These are phyloP conservation scores for Yponomeuta malinellus DNA, from an alignment of 2,888 invertebrate species.

Conservation along the genomic window DNA sequence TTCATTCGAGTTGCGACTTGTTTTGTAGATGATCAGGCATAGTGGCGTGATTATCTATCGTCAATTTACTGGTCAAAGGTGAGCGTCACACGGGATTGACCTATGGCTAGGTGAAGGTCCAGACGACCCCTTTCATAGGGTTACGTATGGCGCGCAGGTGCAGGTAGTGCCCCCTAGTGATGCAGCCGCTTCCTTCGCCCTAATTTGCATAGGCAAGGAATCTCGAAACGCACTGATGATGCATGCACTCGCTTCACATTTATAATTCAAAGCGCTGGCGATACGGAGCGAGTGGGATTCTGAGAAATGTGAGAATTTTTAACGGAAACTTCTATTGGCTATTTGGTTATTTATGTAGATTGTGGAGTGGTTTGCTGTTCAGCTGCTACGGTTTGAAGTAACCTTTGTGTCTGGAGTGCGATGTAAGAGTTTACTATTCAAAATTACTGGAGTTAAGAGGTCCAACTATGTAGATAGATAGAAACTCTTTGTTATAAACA, in stretches of 20 bases:
- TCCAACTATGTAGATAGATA: no score
- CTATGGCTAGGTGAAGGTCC: slow-evolving; percentile 25
- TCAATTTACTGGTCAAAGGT: slow-evolving; percentile 17
- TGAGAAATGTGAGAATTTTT: slow-evolving; percentile 69
- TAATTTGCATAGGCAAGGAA: slow-evolving; percentile 18
- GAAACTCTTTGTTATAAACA: no score
- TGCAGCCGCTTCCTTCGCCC: slow-evolving; percentile 1
- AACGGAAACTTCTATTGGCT: slow-evolving; percentile 49
- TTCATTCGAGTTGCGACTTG: slow-evolving; percentile 4
- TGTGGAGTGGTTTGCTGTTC: not conserved
- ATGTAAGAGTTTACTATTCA: not conserved
- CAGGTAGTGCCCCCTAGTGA: not conserved
- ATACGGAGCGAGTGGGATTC: slow-evolving; percentile 44
- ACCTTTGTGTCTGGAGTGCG: not conserved
- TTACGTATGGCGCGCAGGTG: not conserved
- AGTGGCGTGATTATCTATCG: not conserved
- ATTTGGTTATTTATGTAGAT: slow-evolving; percentile 5
- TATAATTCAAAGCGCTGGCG: slow-evolving; percentile 71
- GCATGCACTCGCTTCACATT: slow-evolving; percentile 66
- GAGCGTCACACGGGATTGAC: slow-evolving; percentile 28
- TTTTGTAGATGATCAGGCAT: not conserved
- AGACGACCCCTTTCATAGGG: not conserved
- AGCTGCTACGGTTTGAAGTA: not conserved
- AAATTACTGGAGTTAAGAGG: not conserved
- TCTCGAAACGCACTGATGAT: slow-evolving; percentile 52